Percentiles rank a stretch among this genome's conserved stretches.
These are phyloP conservation scores for Chrysolophus pictus DNA, from an alignment of 2,797 vertebrate species.

Conservation along the genomic window DNA sequence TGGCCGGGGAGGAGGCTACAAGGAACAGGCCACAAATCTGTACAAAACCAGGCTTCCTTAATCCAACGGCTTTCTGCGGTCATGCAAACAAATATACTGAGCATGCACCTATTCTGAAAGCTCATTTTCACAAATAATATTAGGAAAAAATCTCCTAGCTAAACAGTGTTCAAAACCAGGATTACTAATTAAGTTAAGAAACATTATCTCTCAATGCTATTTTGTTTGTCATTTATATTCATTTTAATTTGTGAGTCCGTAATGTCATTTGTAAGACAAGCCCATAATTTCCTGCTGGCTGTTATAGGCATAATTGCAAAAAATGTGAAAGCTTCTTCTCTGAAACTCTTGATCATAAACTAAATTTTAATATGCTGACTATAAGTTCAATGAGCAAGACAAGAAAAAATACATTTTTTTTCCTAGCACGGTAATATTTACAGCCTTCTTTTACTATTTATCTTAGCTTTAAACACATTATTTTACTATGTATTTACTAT, in stretches of 20 bases:
- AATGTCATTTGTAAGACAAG: slow-evolving; percentile 43
- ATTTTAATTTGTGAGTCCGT: slow-evolving; percentile 51
- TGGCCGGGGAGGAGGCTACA: not conserved
- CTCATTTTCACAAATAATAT: not conserved
- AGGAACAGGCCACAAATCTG: not conserved
- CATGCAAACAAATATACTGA: not conserved
- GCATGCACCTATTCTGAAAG: not conserved
- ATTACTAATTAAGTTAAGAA: slow-evolving; percentile 54
- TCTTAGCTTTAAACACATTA: not conserved
- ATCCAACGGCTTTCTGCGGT: not conserved
- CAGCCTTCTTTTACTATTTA: not conserved
- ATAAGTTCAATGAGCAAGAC: not conserved
- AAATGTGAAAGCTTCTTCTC: not conserved
- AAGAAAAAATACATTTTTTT: not conserved
- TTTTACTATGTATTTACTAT: not conserved
- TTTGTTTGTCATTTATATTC: slow-evolving; percentile 65
- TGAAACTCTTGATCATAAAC: not conserved
- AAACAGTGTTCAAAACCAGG: slow-evolving; percentile 1
- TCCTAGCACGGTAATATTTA: not conserved
- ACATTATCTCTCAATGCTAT: slow-evolving; percentile 40
- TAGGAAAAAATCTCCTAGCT: not conserved
- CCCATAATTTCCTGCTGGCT: slow-evolving; percentile 21
- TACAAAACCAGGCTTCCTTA: not conserved
- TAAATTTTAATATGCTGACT: slow-evolving; percentile 3
- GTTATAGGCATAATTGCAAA: not conserved